Evolutionary conservation across 1,140 invertebrate genomes (phyloP).

Genomic region (Macrosteles quadrilineatus): DNA sequence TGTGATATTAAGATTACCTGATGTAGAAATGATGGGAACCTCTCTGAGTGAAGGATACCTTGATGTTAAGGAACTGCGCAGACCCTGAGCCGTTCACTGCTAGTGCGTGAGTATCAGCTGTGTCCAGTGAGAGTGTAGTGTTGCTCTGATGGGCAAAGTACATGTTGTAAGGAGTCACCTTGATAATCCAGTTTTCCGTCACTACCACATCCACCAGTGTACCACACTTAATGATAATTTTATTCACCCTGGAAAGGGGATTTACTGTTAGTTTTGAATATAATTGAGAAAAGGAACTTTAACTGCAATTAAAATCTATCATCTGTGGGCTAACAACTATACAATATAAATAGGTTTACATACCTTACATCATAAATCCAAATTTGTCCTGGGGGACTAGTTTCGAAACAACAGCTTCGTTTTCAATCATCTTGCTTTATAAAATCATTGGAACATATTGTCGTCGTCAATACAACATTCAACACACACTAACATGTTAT

Average conservation of each 20-base stretch:
- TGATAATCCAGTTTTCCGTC: slow-evolving; percentile 89
- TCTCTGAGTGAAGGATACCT: slow-evolving; percentile 61
- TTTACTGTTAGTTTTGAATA: too few species aligned
- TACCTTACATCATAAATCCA: too few species aligned
- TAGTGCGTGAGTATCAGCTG: slow-evolving; percentile 71
- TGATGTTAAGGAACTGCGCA: slow-evolving; percentile 80
- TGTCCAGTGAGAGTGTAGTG: slow-evolving; percentile 69
- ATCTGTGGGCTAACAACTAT: too few species aligned
- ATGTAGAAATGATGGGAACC: slow-evolving; percentile 60
- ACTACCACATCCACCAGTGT: slow-evolving; percentile 70
- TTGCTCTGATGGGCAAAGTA: slow-evolving; percentile 77
- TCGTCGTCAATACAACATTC: too few species aligned
- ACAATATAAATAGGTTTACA: too few species aligned
- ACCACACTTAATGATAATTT: slow-evolving; percentile 70
- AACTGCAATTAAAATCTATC: too few species aligned
- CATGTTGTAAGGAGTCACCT: slow-evolving; percentile 74
- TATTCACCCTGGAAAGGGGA: slow-evolving; percentile 68
- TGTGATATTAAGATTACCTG: slow-evolving; percentile 39
- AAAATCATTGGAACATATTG: too few species aligned
- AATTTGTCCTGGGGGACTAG: too few species aligned
- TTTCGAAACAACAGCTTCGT: too few species aligned
- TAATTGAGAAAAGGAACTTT: too few species aligned
- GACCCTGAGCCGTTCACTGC: slow-evolving; percentile 61
- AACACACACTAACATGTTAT: too few species aligned
- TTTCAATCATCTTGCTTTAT: too few species aligned